Conservation (phyloP, 2,113 vertebrate genomes). For the Murina feae region DNA sequence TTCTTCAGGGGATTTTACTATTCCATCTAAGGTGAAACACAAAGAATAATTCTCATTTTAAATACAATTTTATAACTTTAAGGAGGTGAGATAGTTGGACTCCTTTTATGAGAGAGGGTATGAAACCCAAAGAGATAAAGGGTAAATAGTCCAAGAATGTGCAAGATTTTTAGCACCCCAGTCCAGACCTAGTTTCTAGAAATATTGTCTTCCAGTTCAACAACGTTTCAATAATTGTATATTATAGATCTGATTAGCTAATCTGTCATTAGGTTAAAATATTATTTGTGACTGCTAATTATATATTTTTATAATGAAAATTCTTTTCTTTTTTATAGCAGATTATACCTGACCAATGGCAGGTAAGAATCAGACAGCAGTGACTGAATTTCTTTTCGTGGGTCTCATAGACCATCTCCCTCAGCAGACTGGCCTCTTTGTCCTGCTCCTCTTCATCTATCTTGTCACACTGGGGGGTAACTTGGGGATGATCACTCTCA, state of each 20-base stretch:
- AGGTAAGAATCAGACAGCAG: conserved; percentile 24
- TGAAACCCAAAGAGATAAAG: background rate
- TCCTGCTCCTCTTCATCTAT: background rate
- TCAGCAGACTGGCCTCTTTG: conserved; percentile 22
- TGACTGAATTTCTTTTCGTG: conserved; percentile 41
- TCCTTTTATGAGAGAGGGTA: background rate
- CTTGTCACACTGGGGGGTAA: conserved; percentile 53
- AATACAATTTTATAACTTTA: background rate
- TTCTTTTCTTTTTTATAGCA: background rate
- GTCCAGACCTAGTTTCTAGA: background rate
- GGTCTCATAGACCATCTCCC: conserved; percentile 10
- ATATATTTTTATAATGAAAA: background rate
- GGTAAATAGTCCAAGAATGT: background rate
- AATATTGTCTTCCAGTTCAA: background rate
- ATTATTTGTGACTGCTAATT: background rate
- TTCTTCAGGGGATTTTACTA: background rate
- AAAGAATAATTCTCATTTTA: background rate
- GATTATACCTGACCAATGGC: background rate
- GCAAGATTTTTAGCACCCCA: background rate
- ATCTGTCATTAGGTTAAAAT: background rate
- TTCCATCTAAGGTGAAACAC: background rate
- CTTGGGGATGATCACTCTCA: conserved; percentile 33
- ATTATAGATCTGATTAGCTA: background rate
- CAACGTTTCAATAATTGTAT: background rate
- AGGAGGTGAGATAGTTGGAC: background rate